Conservation (phyloP, 2,113 vertebrate species). For the Turnix velox region DNA sequence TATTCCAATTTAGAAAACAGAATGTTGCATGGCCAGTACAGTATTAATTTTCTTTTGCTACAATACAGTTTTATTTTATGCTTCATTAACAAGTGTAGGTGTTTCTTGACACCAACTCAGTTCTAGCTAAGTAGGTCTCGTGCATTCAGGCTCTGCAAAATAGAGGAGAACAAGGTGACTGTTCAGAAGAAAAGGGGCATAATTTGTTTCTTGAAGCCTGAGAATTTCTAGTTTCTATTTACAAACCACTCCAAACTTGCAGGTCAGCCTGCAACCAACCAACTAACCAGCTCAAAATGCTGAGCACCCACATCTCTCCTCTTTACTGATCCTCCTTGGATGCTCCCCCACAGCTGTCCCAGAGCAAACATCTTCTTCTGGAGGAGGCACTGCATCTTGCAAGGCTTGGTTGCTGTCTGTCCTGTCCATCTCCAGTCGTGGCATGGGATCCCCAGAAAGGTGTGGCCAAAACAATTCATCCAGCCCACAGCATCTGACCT, state of each 20-base stretch:
- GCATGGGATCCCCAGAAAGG: neutral
- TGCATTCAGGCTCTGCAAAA: neutral
- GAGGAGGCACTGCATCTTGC: neutral
- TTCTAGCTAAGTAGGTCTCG: neutral
- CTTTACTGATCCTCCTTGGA: neutral
- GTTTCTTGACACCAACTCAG: neutral
- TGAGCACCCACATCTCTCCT: neutral
- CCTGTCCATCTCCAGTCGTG: neutral
- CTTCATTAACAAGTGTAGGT: slow-evolving; percentile 11
- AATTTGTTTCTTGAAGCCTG: neutral
- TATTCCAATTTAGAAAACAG: slow-evolving; percentile 2
- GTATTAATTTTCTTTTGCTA: slow-evolving; percentile 23
- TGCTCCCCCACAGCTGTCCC: neutral
- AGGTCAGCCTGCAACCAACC: neutral
- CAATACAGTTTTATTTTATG: slow-evolving; percentile 33
- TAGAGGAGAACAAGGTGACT: neutral
- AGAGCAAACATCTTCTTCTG: neutral
- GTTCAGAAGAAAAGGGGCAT: neutral
- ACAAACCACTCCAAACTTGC: neutral
- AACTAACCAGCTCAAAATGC: too few relatives aligned
- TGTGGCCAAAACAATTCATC: neutral
- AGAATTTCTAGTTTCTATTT: neutral
- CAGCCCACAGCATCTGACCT: neutral
- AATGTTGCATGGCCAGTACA: neutral
- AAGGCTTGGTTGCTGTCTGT: neutral